phyloP scores from a whole-genome alignment of 2,797 vertebrate species.

The Lophotriccus pileatus region DNA sequence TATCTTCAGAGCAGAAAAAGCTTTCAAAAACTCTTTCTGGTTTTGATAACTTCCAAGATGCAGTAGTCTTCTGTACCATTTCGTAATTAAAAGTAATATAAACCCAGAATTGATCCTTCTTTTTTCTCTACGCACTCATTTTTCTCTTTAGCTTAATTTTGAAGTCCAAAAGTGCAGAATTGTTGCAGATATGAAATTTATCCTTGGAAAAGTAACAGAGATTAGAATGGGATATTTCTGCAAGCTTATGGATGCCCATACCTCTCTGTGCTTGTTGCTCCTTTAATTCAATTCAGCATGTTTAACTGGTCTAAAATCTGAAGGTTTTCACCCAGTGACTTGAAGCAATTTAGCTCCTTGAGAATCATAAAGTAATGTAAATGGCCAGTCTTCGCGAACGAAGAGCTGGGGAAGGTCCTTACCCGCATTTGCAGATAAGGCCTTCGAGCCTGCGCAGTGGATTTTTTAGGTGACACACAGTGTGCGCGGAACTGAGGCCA shows the following conservation, averaged over 20 bases:
- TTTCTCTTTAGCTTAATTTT: not conserved
- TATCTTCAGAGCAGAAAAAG: not conserved
- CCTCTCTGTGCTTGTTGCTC: not conserved
- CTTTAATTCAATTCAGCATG: not conserved
- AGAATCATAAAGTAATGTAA: no score
- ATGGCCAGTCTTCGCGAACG: no score
- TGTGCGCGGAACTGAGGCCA: no score
- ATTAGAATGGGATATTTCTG: not conserved
- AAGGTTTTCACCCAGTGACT: not conserved
- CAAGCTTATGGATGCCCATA: not conserved
- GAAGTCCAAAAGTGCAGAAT: slow-evolving; percentile 26
- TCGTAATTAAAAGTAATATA: slow-evolving; percentile 12
- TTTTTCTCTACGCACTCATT: not conserved
- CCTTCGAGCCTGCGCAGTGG: no score
- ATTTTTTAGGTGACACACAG: no score
- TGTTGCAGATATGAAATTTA: slow-evolving; percentile 12
- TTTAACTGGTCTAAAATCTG: not conserved
- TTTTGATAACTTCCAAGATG: not conserved
- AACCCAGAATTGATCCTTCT: not conserved
- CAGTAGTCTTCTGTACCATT: not conserved
- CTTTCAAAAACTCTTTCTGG: not conserved
- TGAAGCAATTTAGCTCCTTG: not conserved
- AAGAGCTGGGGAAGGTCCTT: no score
- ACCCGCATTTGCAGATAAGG: no score
- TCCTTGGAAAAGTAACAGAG: slow-evolving; percentile 40